Conservation (phyloP, 2,888 invertebrate species). For the Sipha maydis region DNA sequence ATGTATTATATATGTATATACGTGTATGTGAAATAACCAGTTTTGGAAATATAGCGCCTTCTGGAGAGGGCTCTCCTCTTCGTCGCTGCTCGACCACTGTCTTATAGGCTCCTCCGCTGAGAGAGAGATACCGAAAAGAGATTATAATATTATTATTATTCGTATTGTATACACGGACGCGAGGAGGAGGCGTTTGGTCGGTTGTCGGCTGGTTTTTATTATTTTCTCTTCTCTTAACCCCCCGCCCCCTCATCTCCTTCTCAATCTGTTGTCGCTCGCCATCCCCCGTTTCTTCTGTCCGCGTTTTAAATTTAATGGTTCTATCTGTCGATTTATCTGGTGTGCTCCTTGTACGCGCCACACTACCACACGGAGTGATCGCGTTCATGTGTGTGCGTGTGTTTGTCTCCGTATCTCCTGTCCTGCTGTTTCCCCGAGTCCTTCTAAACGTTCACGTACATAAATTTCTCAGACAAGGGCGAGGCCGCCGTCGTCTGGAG, state of each 20-base stretch:
- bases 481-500: conserved; percentile 56
- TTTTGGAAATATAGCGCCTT: conserved; percentile 57
- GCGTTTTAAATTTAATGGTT: conserved; percentile 58
- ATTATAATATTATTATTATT: conserved; percentile 56
- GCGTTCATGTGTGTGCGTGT: neutral
- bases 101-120: neutral
- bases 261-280: neutral
- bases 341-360: conserved; percentile 55
- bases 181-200: conserved; percentile 46
- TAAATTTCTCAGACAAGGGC: conserved; percentile 58
- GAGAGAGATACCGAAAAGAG: conserved; percentile 59
- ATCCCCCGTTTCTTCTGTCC: conserved; percentile 4
- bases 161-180: conserved; percentile 6
- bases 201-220: conserved; percentile 55
- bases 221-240: conserved; percentile 5
- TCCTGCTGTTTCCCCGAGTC: conserved; percentile 56
- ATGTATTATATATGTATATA: neutral
- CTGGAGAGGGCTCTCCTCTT: conserved; percentile 32
- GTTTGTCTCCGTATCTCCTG: neutral
- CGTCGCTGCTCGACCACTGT: neutral
- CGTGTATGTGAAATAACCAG: conserved; percentile 47
- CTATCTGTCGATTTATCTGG: conserved; percentile 62
- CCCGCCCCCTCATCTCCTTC: neutral
- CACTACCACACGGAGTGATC: neutral
- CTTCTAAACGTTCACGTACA: conserved; percentile 45